These are phyloP conservation scores for Siniperca obscura DNA, from an alignment of 2,797 vertebrate genomes.

Conservation along the genomic window DNA sequence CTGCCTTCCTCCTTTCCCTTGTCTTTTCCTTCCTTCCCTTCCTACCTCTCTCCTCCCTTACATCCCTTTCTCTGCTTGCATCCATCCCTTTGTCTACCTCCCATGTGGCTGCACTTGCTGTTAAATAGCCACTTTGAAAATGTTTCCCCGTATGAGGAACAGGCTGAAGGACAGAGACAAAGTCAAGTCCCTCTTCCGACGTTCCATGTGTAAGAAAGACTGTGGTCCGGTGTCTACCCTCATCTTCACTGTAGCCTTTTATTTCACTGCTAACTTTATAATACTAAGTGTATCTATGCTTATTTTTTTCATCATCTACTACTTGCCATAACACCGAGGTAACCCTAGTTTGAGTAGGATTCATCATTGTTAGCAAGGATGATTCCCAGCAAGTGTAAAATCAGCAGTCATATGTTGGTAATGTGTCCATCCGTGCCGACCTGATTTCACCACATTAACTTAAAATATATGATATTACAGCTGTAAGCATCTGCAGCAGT, in stretches of 20 bases:
- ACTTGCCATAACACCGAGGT: slow-evolving; percentile 16
- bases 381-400: slow-evolving; percentile 7
- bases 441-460: slow-evolving; percentile 45
- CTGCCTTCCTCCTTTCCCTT: slow-evolving; percentile 29
- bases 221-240: slow-evolving; percentile 30
- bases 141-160: slow-evolving; percentile 96
- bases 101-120: slow-evolving; percentile 76
- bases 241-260: slow-evolving; percentile 39
- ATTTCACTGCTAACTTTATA: slow-evolving; percentile 35
- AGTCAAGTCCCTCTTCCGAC: slow-evolving; percentile 88
- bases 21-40: slow-evolving; percentile 15
- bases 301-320: neutral
- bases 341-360: slow-evolving; percentile 12
- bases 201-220: slow-evolving; percentile 81
- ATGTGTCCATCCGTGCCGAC: slow-evolving; percentile 23
- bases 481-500: slow-evolving; percentile 4
- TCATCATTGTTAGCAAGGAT: slow-evolving; percentile 1
- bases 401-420: neutral
- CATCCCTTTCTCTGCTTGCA: slow-evolving; percentile 16
- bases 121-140: slow-evolving; percentile 93
- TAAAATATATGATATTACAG: neutral
- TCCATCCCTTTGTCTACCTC: slow-evolving; percentile 72
- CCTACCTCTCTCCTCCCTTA: slow-evolving; percentile 46
- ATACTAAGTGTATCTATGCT: slow-evolving; percentile 9
- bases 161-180: slow-evolving; percentile 97